Percentiles rank a stretch among this genome's conserved stretches.
Evolutionary conservation across 1,140 invertebrate genomes (phyloP).

Genomic region (Tenebrio molitor): DNA sequence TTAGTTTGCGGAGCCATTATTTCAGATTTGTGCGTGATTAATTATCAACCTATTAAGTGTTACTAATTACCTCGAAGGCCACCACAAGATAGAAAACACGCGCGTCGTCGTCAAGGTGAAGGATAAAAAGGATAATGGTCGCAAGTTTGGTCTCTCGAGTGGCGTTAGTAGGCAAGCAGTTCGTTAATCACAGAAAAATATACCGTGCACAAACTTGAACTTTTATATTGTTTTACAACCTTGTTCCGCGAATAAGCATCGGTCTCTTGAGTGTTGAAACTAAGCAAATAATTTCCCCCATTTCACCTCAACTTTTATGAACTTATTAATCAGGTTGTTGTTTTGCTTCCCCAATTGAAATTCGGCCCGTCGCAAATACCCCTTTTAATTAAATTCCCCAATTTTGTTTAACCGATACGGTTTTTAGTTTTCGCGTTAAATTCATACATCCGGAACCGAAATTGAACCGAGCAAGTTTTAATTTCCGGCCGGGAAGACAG

Average conservation of each 20-base stretch:
- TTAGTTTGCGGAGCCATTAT: too few species aligned
- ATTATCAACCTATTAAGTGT: too few species aligned
- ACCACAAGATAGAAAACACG: too few species aligned
- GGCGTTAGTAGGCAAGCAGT: background rate
- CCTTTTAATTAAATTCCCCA: too few species aligned
- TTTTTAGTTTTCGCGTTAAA: too few species aligned
- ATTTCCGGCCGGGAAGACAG: slow-evolving; percentile 4
- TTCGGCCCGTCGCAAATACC: too few species aligned
- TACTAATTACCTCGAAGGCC: too few species aligned
- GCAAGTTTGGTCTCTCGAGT: background rate
- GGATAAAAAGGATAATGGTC: background rate
- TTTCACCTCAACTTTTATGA: too few species aligned
- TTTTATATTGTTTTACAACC: slow-evolving; percentile 30
- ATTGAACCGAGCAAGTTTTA: slow-evolving; percentile 11
- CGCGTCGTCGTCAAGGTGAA: background rate
- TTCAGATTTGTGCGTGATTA: too few species aligned
- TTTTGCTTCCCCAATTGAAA: too few species aligned
- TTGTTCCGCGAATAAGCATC: slow-evolving; percentile 5
- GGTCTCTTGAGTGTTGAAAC: slow-evolving; percentile 8
- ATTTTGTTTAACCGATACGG: too few species aligned
- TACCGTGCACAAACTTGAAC: slow-evolving; percentile 12
- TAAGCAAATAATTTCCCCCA: slow-evolving; percentile 24
- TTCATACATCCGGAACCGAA: background rate
- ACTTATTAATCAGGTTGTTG: too few species aligned
- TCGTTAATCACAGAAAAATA: slow-evolving; percentile 23